These are phyloP conservation scores for Delichon dasypus DNA, from an alignment of 2,797 vertebrate genomes.

Conservation along the genomic window DNA sequence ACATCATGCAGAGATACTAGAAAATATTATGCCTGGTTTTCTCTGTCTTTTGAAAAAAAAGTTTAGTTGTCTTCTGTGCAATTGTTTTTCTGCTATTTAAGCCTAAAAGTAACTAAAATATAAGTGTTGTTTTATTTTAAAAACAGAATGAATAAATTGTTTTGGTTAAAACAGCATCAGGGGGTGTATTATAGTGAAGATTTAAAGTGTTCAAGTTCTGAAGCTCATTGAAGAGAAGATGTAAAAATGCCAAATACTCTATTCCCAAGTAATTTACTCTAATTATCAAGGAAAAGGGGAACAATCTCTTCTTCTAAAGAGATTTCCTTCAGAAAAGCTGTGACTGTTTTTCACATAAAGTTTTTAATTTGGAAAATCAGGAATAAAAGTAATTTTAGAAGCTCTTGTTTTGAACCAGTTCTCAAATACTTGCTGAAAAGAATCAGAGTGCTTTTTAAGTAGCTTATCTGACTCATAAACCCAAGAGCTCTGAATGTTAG, in stretches of 20 bases:
- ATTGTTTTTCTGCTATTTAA: constrained; percentile 7
- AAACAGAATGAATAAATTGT: neutral
- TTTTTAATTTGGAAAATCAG: constrained; percentile 38
- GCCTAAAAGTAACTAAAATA: neutral
- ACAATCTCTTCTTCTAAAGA: constrained; percentile 1
- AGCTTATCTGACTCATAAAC: neutral
- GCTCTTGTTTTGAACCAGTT: neutral
- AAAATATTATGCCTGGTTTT: neutral
- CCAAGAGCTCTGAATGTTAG: neutral
- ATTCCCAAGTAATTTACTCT: constrained; percentile 7
- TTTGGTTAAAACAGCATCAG: constrained; percentile 7
- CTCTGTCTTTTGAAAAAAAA: neutral
- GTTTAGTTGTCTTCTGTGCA: neutral
- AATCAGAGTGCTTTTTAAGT: neutral
- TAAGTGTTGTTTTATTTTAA: neutral
- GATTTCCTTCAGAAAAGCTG: neutral
- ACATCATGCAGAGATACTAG: neutral
- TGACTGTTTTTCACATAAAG: neutral
- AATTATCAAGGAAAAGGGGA: neutral
- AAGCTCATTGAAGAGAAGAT: neutral
- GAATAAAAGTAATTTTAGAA: neutral
- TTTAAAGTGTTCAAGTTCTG: neutral
- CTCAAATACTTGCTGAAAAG: neutral
- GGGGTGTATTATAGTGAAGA: neutral
- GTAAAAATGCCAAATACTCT: constrained; percentile 15